Evolutionary conservation across 92 coral and sea anemone species (phyloP), one percentile per base, ranked within the genome.

Genomic region (Epizoanthus ramosus): DNA sequence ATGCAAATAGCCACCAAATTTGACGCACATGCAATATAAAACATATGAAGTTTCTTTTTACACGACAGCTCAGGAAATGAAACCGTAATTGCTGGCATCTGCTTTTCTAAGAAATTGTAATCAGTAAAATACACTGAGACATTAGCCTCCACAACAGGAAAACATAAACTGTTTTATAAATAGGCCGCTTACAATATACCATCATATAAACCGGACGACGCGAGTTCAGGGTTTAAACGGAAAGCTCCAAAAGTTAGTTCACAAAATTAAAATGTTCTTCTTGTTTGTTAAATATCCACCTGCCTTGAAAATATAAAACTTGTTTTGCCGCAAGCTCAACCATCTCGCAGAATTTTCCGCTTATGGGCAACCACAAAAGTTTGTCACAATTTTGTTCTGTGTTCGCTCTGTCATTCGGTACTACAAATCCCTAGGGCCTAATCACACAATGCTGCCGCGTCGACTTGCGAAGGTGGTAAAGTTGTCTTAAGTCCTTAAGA

Each of bases 41-140:
- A 57, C 19, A 33, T 6, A 39, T 19, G 35, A 6, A 57, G 19
- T 77, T 24, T 25, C 70, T 41, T 65, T 37, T 61, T 45, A 61
- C 71, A 59, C 37, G 58, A 77, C 70, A 22, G 71, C 50, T 33
- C 71, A 61, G 82, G 82, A 77, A 77, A 77, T 60, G 59, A 77
- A 61, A 37, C 16, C 82, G 15, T 37, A 69, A 61, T 22, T 5
- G 82, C 13, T 61, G 39, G 47, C 70, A 61, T 60, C 82, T 60
- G 71, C 82, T 60, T 16, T 43, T 22, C 71, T 41, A n/a, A 60
- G 43, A 77, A n/a, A 71, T 43, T 60, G 50, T 22, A 77, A 60
- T 77, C 23, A 23, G 18, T 6, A 61, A 59, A 24, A 61, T 19
- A 77, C 43, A 33, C 47, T 67, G 68, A 6, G 66, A 65, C 43